Conservation (phyloP, 1,140 invertebrate species). For the Stenopsyche tienmushanensis region DNA sequence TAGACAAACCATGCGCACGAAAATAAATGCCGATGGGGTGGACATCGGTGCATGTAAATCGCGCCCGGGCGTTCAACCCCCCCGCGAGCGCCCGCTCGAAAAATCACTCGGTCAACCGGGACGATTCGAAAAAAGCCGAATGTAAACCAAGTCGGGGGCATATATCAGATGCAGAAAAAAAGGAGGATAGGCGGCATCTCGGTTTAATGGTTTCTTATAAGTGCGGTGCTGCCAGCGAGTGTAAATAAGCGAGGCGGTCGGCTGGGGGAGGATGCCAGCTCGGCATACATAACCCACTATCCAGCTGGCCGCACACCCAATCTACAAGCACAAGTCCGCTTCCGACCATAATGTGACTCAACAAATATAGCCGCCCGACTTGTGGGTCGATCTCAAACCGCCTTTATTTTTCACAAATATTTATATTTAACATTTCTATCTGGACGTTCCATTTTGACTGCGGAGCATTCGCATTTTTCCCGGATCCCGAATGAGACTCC, state of each 20-base stretch:
- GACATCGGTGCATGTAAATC: too few species aligned
- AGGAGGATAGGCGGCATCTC: neutral
- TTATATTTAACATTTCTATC: too few species aligned
- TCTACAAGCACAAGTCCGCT: neutral
- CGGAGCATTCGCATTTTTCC: too few species aligned
- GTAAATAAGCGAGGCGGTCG: neutral
- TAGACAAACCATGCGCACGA: too few species aligned
- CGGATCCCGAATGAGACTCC: too few species aligned
- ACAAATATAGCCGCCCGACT: constrained; percentile 1
- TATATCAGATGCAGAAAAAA: neutral
- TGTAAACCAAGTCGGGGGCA: too few species aligned
- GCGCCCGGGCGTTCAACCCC: neutral
- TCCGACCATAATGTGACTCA: constrained; percentile 12
- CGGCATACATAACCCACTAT: constrained; percentile 1
- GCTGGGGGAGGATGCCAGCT: neutral
- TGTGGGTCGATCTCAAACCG: neutral
- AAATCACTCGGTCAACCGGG: too few species aligned
- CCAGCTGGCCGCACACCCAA: constrained; percentile 1
- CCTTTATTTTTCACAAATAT: too few species aligned
- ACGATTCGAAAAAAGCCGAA: too few species aligned
- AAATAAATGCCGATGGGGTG: too few species aligned
- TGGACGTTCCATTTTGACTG: too few species aligned
- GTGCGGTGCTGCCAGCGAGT: neutral
- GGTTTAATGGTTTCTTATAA: neutral
- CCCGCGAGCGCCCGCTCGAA: neutral